phyloP scores from a whole-genome alignment of 2,113 vertebrate genomes.

The Platichthys stellatus region DNA sequence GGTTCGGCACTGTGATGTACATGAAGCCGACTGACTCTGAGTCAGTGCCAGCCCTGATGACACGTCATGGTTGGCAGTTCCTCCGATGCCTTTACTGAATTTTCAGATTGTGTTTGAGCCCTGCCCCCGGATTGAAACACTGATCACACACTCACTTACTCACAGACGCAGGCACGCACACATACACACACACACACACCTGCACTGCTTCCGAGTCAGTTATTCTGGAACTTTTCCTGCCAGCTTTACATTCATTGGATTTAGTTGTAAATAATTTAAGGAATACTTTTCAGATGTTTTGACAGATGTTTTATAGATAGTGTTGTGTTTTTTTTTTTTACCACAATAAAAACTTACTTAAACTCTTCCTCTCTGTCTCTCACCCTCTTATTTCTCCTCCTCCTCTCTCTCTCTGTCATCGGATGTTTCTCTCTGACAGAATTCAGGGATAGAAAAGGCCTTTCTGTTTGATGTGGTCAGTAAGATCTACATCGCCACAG shows the following conservation, averaged over 20 bases:
- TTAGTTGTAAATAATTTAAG: too few relatives aligned
- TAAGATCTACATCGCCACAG: conserved; percentile 99
- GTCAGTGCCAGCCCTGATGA: conserved; percentile 31
- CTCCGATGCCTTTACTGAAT: conserved; percentile 14
- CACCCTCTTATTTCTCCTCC: background rate
- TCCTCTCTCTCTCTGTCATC: background rate
- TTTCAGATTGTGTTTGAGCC: background rate
- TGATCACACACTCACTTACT: too few relatives aligned
- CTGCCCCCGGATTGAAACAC: background rate
- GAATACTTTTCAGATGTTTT: too few relatives aligned
- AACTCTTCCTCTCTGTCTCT: background rate
- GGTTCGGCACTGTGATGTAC: background rate
- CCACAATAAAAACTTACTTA: too few relatives aligned
- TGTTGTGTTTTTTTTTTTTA: background rate
- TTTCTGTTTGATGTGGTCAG: conserved; percentile 99
- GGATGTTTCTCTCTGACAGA: conserved; percentile 79
- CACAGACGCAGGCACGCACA: too few relatives aligned
- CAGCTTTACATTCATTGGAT: too few relatives aligned
- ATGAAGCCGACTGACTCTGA: background rate
- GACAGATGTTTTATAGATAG: too few relatives aligned
- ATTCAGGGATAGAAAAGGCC: conserved; percentile 99
- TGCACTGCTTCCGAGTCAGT: too few relatives aligned
- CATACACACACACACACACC: too few relatives aligned
- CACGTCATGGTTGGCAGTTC: conserved; percentile 5
- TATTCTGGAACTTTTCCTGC: too few relatives aligned